A percentile compares a stretch with the other conserved stretches of the same genome.
Conservation (phyloP, 1,140 invertebrate species). For the Lepidostoma basale region DNA sequence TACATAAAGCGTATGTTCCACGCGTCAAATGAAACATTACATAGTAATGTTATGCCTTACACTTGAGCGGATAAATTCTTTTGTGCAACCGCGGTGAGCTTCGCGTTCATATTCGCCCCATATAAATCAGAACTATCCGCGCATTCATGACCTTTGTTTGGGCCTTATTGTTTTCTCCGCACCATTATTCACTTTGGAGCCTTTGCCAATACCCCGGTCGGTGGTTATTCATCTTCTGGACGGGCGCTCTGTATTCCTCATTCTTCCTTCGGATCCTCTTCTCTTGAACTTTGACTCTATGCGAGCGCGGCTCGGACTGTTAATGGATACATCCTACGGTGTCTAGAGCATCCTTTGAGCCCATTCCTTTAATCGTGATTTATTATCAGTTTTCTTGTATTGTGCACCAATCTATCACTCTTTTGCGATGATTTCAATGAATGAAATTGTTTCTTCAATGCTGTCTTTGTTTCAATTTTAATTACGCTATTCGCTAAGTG, state of each 20-base stretch:
- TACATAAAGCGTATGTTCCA: too few species aligned
- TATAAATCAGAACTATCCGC: constrained; percentile 4
- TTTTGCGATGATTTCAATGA: too few species aligned
- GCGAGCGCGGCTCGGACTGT: not conserved
- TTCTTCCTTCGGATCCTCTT: not conserved
- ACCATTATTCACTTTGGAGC: constrained; percentile 14
- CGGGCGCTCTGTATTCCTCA: constrained; percentile 8
- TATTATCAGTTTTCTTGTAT: too few species aligned
- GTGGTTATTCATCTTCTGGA: constrained; percentile 18
- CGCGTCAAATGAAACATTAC: too few species aligned
- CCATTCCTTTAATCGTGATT: too few species aligned
- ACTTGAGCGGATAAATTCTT: too few species aligned
- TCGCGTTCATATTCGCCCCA: constrained; percentile 14
- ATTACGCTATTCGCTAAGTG: too few species aligned
- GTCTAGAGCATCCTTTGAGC: too few species aligned
- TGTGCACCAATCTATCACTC: too few species aligned
- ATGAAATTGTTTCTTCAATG: too few species aligned
- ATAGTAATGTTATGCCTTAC: too few species aligned
- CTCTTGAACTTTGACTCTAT: constrained; percentile 11
- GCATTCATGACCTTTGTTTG: constrained; percentile 24
- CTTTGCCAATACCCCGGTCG: not conserved
- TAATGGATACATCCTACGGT: not conserved
- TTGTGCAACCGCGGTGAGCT: not conserved
- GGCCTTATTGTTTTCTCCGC: constrained; percentile 20
- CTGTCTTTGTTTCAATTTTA: too few species aligned